Conservation (phyloP, 2,797 vertebrate genomes). For the Alcedo quadribrachys region DNA sequence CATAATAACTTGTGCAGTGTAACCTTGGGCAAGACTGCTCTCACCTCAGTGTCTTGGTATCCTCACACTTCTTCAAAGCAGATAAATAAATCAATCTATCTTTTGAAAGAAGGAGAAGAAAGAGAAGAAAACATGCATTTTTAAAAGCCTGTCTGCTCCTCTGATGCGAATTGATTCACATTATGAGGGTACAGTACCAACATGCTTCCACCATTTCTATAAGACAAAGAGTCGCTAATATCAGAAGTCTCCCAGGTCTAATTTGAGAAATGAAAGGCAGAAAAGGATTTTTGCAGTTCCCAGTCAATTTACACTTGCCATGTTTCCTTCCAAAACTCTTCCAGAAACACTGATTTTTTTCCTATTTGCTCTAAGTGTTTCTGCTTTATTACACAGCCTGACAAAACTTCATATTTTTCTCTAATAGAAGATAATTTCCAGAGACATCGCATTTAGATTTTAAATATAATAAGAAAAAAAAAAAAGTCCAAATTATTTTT, state of each 20-base stretch:
- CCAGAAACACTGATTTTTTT: not conserved
- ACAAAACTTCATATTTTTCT: not conserved
- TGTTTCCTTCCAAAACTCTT: not conserved
- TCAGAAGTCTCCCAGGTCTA: not conserved
- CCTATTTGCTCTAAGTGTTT: not conserved
- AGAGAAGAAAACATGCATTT: not conserved
- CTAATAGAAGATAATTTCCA: not conserved
- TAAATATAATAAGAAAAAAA: not conserved
- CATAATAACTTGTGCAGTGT: not conserved
- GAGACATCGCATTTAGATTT: not conserved
- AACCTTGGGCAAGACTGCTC: not conserved
- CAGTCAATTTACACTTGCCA: not conserved
- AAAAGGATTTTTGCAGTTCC: not conserved
- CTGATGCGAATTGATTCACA: not conserved
- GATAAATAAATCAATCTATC: not conserved
- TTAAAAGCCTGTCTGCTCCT: not conserved
- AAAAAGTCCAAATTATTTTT: not conserved
- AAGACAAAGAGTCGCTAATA: not conserved
- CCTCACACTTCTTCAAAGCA: not conserved
- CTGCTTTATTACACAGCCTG: not conserved
- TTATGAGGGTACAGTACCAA: not conserved
- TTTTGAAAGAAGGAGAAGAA: not conserved
- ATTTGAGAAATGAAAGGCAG: not conserved
- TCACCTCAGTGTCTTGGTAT: not conserved
- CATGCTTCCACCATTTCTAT: not conserved